Conservation (phyloP, 1,140 invertebrate genomes). For the Drosophila asahinai region DNA sequence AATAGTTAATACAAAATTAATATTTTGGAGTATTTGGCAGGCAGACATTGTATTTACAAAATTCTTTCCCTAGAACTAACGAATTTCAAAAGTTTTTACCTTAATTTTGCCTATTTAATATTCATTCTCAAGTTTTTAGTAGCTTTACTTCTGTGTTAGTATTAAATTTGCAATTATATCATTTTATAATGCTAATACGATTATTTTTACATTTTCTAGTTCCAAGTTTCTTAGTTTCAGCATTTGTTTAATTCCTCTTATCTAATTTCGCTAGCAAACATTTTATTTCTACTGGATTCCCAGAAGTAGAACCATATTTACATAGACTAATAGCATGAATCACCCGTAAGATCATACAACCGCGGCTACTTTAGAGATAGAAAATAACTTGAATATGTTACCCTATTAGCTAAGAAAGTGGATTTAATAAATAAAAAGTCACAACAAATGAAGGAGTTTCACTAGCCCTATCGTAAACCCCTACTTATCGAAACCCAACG, state of each 20-base stretch:
- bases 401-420: background rate
- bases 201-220: background rate
- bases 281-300: background rate
- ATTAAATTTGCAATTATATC: too few relatives aligned
- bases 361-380: background rate
- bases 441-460: background rate
- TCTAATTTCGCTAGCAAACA: background rate
- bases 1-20: too few relatives aligned
- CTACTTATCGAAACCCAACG: background rate
- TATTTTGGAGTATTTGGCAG: too few relatives aligned
- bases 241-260: background rate
- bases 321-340: background rate
- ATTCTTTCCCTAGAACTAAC: too few relatives aligned
- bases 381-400: too few relatives aligned
- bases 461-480: background rate
- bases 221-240: background rate
- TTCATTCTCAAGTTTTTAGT: too few relatives aligned
- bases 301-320: background rate
- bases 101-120: too few relatives aligned
- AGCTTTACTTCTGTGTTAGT: too few relatives aligned
- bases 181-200: too few relatives aligned
- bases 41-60: too few relatives aligned
- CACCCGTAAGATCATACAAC: background rate
- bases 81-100: too few relatives aligned
- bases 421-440: background rate